Evolutionary conservation across 2,113 vertebrate species (phyloP).

Genomic region (Oreochromis tanganicae): DNA sequence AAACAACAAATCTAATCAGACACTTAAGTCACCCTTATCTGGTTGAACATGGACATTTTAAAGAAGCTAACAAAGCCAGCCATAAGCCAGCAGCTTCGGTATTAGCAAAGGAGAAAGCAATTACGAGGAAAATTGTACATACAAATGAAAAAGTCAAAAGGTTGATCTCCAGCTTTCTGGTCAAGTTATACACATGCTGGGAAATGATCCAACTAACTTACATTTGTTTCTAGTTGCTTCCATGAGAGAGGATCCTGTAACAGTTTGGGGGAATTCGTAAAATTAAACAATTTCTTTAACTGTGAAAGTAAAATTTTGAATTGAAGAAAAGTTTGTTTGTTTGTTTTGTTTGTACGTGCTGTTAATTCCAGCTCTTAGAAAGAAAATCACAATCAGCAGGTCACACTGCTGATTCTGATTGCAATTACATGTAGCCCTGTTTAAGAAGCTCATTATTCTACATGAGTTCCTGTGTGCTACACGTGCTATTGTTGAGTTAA

Average conservation of each 20-base stretch:
- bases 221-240: neutral
- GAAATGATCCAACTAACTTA: neutral
- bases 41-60: neutral
- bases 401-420: neutral
- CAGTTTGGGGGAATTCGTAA: neutral
- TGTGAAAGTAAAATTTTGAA: neutral
- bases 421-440: neutral
- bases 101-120: neutral
- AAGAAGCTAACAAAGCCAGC: neutral
- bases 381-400: neutral
- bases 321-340: accelerated
- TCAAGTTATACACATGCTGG: neutral
- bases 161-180: neutral
- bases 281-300: neutral
- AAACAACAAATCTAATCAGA: neutral
- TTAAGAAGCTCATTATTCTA: neutral
- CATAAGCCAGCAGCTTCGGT: neutral
- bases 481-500: neutral
- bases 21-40: neutral
- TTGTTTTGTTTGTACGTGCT: neutral
- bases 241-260: neutral
- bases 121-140: neutral
- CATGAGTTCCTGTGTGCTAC: neutral
- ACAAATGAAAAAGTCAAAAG: neutral
- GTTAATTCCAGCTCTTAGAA: neutral